Evolutionary conservation across 2,888 invertebrate species (phyloP), one percentile per base, ranked within the genome.

Genomic region (Nephrotoma appendiculata): DNA sequence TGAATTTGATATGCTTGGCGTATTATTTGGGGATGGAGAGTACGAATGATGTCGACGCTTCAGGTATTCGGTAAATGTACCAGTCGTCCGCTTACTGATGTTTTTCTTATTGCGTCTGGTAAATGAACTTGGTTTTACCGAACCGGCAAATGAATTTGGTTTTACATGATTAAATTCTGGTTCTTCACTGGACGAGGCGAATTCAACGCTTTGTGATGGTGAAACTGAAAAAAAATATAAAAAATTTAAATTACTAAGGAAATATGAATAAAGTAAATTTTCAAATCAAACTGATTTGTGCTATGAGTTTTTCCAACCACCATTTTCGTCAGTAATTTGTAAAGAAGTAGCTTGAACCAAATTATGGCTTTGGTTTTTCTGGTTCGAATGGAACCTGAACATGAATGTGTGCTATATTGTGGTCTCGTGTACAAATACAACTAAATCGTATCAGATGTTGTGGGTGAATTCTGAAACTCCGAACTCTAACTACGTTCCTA

Each of bases 51-150:
- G 52, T 41, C 86, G 31, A 1, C 57, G 86, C 42, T 86, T 86
- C 15, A 57, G n/a, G 57, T 86, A 86, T 86, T 92, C 92, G 85
- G 90, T 89, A 87, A 91, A 92, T 48, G 91, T 91, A 44, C 91
- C 91, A n/a, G 91, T 89, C 83, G 91, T 91, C 83, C 91, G 89
- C 88, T 92, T 91, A 89, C 91, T 92, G n/a, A 91, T 92, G 87
- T 92, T 92, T 52, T 91, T 91, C 87, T 91, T 91, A 88, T 92
- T 91, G 87, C 91, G 90, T 87, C 92, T 91, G 87, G 90, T 90
- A 89, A 91, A 91, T 87, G 91, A 86, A 48, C 42, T 84, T 42
- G 43, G 43, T 42, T 43, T 43, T 31, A 31, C 31, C 87, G 91
- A 91, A 88, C 91, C 91, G 87, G 90, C 90, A 89, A 91, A 91